These are phyloP conservation scores for Ciconia boyciana DNA, from an alignment of 2,113 vertebrate genomes.

Conservation along the genomic window DNA sequence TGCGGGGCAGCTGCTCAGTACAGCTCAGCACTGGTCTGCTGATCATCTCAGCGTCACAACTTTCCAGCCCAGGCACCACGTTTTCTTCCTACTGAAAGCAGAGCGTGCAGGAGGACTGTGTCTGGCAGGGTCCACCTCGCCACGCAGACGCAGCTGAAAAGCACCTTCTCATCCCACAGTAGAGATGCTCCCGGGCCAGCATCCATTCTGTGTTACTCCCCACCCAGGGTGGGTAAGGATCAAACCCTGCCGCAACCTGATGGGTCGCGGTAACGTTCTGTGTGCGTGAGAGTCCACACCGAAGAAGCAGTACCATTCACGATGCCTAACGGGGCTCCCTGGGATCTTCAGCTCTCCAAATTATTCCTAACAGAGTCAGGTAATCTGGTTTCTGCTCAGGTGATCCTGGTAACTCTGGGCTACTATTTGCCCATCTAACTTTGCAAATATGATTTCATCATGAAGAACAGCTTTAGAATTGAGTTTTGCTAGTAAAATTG, in stretches of 20 bases:
- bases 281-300: neutral
- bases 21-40: neutral
- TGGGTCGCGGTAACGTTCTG: neutral
- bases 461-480: neutral
- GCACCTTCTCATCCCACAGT: neutral
- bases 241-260: neutral
- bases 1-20: neutral
- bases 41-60: neutral
- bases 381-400: neutral
- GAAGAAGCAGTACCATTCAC: neutral
- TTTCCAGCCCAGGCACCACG: neutral
- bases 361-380: neutral
- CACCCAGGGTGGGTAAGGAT: neutral
- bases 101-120: neutral
- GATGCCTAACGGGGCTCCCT: neutral
- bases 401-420: neutral
- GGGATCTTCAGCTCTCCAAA: neutral
- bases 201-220: neutral
- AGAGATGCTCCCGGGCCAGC: neutral
- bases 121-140: neutral
- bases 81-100: neutral
- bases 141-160: neutral
- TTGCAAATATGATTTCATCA: neutral
- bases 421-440: neutral
- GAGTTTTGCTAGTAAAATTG: neutral